Base-by-base conservation (phyloP, 2,113 vertebrate genomes). In the Corvus moneduloides region DNA sequence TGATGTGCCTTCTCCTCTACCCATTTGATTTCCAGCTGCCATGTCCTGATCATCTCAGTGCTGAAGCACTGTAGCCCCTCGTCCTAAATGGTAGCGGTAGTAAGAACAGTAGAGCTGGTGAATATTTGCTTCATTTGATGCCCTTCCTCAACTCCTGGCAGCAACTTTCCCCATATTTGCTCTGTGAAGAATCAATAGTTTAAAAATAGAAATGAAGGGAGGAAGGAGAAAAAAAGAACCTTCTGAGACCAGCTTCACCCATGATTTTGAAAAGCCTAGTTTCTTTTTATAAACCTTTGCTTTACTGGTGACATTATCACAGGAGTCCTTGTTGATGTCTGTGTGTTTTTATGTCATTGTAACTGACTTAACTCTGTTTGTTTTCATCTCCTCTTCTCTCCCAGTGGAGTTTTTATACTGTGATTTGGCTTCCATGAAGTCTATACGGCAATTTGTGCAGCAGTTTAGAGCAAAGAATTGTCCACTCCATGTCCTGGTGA, bases 341-440 rank as follows among this genome's bases (percentile, higher is more conserved):
- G 0, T 63, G 39, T 59, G 23, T 12, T 90, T 93, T 81, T 24
- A 22, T 71, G 11, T 82, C 3, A 33, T 9, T 13, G 9, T 43
- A 67, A 35, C 4, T 89, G 19, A 90, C 35, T 66, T 17, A 48
- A 32, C 10, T 10, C 30, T 79, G 30, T 1, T 77, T 91, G 54
- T 77, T 23, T 87, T 87, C 24, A 7, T 94, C 48, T 93, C 22
- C 13, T 63, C 5, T 94, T 96, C 64, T 71, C 20, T 92, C 54
- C 11, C 97, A 99, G 99, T 98, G 95, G 98, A 99, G 91, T 99
- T 99, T 92, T 75, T 98, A 44, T 98, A 98, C 69, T 90, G 99
- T 78, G 98, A 99, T 92, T 97, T 99, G 98, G 98, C 98, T 32
- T 99, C 99, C 12, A 95, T 99, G 97, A 98, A 94, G 46, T 99